Conservation (phyloP, 2,113 vertebrate species). For the Coracopsis vasa region DNA sequence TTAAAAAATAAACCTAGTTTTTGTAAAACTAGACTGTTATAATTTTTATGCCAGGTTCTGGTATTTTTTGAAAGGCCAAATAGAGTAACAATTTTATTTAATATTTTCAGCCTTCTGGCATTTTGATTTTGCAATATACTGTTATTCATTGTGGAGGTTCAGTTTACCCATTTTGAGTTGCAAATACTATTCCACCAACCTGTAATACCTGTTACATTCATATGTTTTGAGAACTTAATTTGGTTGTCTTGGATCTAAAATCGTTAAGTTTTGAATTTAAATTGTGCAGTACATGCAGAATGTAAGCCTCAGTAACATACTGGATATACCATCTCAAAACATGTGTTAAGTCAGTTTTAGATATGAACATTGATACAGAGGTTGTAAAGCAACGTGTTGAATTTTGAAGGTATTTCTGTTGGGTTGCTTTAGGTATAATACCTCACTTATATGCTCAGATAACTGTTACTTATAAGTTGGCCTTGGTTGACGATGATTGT, state of each 20-base stretch:
- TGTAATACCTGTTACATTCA: neutral
- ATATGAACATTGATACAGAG: neutral
- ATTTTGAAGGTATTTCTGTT: neutral
- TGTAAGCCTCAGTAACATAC: neutral
- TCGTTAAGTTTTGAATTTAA: neutral
- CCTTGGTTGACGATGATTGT: neutral
- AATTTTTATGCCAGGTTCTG: neutral
- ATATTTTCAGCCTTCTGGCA: neutral
- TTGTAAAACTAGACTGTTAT: neutral
- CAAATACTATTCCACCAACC: neutral
- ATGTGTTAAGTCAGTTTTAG: neutral
- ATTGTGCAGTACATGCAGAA: neutral
- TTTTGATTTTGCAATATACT: neutral
- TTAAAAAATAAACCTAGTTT: neutral
- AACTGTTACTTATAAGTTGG: neutral
- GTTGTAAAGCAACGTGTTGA: neutral
- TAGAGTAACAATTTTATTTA: rapidly evolving
- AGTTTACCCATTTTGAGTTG: neutral
- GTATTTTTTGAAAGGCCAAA: neutral
- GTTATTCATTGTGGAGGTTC: neutral
- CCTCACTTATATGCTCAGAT: neutral
- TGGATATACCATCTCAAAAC: neutral
- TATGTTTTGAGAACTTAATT: neutral
- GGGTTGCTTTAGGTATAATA: neutral
- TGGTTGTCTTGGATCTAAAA: neutral